A percentile compares a stretch with the other conserved stretches of the same genome.
phyloP scores from a whole-genome alignment of 2,888 invertebrate species.

The Stramonita haemastoma region DNA sequence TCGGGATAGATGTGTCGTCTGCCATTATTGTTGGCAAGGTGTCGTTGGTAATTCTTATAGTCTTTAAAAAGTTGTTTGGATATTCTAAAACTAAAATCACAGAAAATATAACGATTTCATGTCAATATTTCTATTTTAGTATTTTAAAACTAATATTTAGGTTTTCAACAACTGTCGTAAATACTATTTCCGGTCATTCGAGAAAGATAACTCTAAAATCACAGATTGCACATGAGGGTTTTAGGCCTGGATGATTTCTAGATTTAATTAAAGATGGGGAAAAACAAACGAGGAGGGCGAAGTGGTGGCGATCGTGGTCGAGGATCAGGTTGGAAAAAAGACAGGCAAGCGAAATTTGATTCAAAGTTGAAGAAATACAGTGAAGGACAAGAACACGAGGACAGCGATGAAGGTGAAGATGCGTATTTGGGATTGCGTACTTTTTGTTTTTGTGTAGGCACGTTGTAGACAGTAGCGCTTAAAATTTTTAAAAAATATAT shows the following conservation, averaged over 20 bases:
- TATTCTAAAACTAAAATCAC: too few species aligned
- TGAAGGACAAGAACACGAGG: background rate
- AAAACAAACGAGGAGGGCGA: conserved; percentile 30
- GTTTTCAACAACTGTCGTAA: background rate
- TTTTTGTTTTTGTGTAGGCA: too few species aligned
- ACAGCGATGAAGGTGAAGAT: background rate
- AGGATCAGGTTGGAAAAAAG: conserved; percentile 11
- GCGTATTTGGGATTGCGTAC: background rate
- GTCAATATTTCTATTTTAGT: too few species aligned
- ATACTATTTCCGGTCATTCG: background rate
- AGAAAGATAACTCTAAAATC: background rate
- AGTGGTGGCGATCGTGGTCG: conserved; percentile 11
- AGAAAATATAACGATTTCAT: too few species aligned
- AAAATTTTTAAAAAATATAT: too few species aligned
- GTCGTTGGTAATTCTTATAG: background rate
- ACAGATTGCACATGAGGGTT: too few species aligned
- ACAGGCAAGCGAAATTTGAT: conserved; percentile 23
- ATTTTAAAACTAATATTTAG: too few species aligned
- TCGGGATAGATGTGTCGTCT: conserved; percentile 14
- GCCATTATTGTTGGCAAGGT: conserved; percentile 3
- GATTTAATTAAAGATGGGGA: conserved; percentile 11
- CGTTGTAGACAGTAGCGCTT: too few species aligned
- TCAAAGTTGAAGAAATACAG: background rate
- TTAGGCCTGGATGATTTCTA: too few species aligned
- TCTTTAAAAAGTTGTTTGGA: too few species aligned